Percentiles rank a stretch among this genome's conserved stretches.
Evolutionary conservation across 2,797 vertebrate genomes (phyloP).

Genomic region (Tachyglossus aculeatus): DNA sequence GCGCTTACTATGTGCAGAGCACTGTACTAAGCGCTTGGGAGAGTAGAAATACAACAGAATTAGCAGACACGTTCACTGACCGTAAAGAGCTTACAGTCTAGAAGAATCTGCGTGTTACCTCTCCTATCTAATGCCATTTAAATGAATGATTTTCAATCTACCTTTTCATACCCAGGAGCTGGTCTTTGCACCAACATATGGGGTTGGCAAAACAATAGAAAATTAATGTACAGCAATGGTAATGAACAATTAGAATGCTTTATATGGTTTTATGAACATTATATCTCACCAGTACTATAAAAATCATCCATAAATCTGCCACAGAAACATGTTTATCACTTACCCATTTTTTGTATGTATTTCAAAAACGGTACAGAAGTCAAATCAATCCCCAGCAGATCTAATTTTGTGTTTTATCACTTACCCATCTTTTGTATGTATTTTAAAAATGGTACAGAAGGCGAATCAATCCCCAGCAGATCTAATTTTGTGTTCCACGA

Average conservation of each 20-base stretch:
- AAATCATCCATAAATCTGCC: slow-evolving; percentile 53
- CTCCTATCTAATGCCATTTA: too few species aligned
- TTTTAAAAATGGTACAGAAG: slow-evolving; percentile 46
- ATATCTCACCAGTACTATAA: slow-evolving; percentile 44
- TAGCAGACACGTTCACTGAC: too few species aligned
- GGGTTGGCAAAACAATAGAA: slow-evolving; percentile 33
- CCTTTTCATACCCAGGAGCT: too few species aligned
- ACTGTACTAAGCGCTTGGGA: too few species aligned
- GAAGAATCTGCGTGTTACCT: too few species aligned
- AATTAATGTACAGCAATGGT: slow-evolving; percentile 56
- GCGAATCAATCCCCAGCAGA: slow-evolving; percentile 43
- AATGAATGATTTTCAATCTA: too few species aligned
- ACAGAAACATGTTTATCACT: slow-evolving; percentile 39
- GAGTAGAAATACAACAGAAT: too few species aligned
- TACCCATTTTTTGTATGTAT: slow-evolving; percentile 11
- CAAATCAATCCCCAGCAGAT: slow-evolving; percentile 40
- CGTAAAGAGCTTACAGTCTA: too few species aligned
- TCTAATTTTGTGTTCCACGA: slow-evolving; percentile 45
- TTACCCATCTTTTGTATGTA: slow-evolving; percentile 40
- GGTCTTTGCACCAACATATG: too few species aligned
- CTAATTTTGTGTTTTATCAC: slow-evolving; percentile 45
- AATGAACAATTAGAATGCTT: slow-evolving; percentile 60
- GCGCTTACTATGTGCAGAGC: too few species aligned
- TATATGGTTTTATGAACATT: slow-evolving; percentile 61
- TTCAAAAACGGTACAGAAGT: slow-evolving; percentile 48